Evolutionary conservation across 2,797 vertebrate genomes (phyloP), one percentile per base, ranked within the genome.

Genomic region (Brachyrhaphis roseni): DNA sequence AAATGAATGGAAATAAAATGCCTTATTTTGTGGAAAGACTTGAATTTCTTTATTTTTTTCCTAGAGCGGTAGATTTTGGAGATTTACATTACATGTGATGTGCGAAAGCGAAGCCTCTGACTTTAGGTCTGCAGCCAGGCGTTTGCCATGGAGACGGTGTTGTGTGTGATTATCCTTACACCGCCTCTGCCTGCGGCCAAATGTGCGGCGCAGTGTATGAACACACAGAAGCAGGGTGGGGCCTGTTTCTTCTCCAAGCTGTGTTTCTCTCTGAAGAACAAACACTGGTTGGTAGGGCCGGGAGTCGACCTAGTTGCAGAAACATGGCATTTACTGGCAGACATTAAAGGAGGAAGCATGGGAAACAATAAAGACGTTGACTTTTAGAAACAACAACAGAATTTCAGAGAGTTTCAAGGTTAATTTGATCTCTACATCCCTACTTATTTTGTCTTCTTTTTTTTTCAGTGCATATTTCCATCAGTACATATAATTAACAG

Each of bases 121-220:
- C 71, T 46, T 80, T 78, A 82, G 74, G 75, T 75, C 83, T 77
- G 86, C 46, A 46, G 81, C 82, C 41, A 26, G 41, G 76, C 3
- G 15, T 88, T 94, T 53, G 57, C 90, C 75, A 93, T 91, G 87
- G 92, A 20, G 85, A 93, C 85, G 39, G 74, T 90, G 89, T 92
- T 91, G 88, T 86, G 86, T 90, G 36, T 66, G 87, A 83, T 85
- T 84, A 82, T 75, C 74, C 78, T 80, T 78, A 79, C 51, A 5
- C 66, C 73, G 75, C 80, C 78, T 88, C 49, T 43, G 86, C 84
- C 76, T 62, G 47, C 81, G 87, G 92, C 84, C 83, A 85, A 91
- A 78, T 83, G 84, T 77, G 87, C 13, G 70, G 82, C 3, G 23
- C 53, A 31, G 78, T 28, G 76, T 55, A 57, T 55, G 73, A 46